Conservation (phyloP, 2,888 invertebrate genomes). For the Ctenicera cuprea region DNA sequence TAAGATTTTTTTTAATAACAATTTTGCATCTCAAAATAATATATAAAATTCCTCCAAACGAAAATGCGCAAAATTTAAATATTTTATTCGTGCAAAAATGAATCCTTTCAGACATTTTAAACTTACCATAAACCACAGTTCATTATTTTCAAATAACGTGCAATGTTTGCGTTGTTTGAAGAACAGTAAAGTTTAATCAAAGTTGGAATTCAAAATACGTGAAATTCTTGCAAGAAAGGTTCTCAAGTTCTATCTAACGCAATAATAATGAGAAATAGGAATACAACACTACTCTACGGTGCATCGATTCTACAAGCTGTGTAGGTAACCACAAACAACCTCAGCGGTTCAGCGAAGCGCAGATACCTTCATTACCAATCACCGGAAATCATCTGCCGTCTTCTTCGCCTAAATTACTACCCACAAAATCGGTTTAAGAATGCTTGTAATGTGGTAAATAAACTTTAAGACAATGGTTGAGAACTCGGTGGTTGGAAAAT, state of each 20-base stretch:
- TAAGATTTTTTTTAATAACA: too few species aligned
- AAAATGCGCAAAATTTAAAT: too few species aligned
- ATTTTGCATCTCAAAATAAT: too few species aligned
- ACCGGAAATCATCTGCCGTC: conserved; percentile 60
- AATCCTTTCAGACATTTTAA: too few species aligned
- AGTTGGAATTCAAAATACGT: conserved; percentile 26
- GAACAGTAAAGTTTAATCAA: conserved; percentile 17
- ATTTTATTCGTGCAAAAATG: too few species aligned
- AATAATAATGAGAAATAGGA: conserved; percentile 39
- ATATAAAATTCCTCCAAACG: too few species aligned
- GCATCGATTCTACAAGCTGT: conserved; percentile 43
- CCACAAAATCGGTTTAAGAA: conserved; percentile 37
- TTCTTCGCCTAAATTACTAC: conserved; percentile 42
- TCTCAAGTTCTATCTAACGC: conserved; percentile 33
- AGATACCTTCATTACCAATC: conserved; percentile 58
- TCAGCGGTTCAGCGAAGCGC: conserved; percentile 54
- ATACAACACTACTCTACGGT: conserved; percentile 30
- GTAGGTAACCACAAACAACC: conserved; percentile 43
- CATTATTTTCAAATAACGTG: conserved; percentile 9
- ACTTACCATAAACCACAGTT: too few species aligned
- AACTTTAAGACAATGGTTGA: conserved; percentile 3
- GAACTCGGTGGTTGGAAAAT: neutral
- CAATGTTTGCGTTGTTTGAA: neutral
- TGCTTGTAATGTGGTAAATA: conserved; percentile 32
- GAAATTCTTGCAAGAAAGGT: conserved; percentile 28